A percentile compares a stretch with the other conserved stretches of the same genome.
phyloP scores from a whole-genome alignment of 2,113 vertebrate genomes.

The Seriola rivoliana region DNA sequence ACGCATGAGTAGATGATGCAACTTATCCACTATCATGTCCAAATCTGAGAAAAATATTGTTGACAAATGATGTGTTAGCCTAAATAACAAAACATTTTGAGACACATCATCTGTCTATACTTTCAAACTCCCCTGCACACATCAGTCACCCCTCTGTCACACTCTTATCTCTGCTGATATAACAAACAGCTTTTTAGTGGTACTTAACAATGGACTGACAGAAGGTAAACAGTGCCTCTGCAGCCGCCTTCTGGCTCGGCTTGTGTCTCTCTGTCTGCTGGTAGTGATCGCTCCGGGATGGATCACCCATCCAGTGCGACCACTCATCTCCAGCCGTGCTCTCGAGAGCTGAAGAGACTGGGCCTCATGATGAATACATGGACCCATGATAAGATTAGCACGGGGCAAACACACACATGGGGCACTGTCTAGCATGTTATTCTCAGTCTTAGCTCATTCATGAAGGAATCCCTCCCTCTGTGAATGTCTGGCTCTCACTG shows the following conservation, averaged over 20 bases:
- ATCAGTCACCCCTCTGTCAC: constrained; percentile 36
- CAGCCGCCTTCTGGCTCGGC: constrained; percentile 34
- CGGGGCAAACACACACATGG: constrained; percentile 49
- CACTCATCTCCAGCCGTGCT: constrained; percentile 53
- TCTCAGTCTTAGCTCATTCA: constrained; percentile 53
- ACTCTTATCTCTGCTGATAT: constrained; percentile 64
- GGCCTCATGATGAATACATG: constrained; percentile 73
- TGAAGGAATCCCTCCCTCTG: constrained; percentile 48
- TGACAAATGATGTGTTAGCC: constrained; percentile 21
- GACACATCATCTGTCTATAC: constrained; percentile 20
- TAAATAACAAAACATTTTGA: constrained; percentile 13
- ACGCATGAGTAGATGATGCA: background rate
- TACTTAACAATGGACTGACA: constrained; percentile 48
- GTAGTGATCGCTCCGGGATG: constrained; percentile 55
- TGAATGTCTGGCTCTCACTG: constrained; percentile 43
- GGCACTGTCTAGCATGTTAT: constrained; percentile 48
- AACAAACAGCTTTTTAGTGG: constrained; percentile 65
- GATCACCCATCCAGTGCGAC: constrained; percentile 48
- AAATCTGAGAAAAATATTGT: background rate
- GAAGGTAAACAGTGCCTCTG: constrained; percentile 61
- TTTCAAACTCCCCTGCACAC: constrained; percentile 12
- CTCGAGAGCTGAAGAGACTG: constrained; percentile 56
- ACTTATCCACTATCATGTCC: background rate
- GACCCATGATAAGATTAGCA: constrained; percentile 75
- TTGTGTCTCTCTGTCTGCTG: constrained; percentile 36